Evolutionary conservation across 2,888 invertebrate genomes (phyloP).

Genomic region (Gibbula magus): DNA sequence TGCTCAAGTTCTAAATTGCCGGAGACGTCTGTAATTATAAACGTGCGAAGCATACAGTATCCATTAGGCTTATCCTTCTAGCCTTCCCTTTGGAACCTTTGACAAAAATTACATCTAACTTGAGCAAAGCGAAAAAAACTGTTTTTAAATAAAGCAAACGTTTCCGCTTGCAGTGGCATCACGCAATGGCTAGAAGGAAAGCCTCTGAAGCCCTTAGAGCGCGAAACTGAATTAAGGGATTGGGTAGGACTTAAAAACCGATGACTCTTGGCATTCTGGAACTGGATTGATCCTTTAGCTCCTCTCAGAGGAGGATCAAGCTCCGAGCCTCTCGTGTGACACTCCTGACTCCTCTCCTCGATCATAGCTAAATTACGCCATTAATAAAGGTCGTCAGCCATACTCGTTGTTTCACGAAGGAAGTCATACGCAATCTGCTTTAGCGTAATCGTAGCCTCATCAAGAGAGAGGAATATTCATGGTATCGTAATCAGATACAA

Average conservation of each 20-base stretch:
- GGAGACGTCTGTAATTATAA: not conserved
- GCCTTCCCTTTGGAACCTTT: conserved; percentile 1
- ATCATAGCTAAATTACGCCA: not conserved
- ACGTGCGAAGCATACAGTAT: not conserved
- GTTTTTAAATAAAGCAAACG: not conserved
- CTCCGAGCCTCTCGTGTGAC: conserved; percentile 1
- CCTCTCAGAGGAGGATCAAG: not conserved
- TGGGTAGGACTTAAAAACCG: not conserved
- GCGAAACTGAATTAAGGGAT: conserved; percentile 13
- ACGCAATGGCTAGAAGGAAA: not conserved
- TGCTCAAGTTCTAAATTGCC: conserved; percentile 8
- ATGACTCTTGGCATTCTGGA: conserved; percentile 7
- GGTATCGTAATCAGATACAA: conserved; percentile 1
- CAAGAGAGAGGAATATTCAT: not conserved
- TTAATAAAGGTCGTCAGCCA: conserved; percentile 4
- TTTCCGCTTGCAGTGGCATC: not conserved
- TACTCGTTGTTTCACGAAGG: not conserved
- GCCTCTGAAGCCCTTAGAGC: not conserved
- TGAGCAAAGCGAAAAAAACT: conserved; percentile 4
- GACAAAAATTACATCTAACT: conserved; percentile 7
- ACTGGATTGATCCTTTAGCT: not conserved
- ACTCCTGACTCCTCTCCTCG: not conserved
- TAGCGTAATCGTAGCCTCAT: not conserved
- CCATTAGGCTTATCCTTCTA: not conserved
- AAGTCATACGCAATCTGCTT: conserved; percentile 5